Evolutionary conservation across 53 echinoderm and acorn worm species (phyloP).

Genomic region (Paracentrotus lividus): DNA sequence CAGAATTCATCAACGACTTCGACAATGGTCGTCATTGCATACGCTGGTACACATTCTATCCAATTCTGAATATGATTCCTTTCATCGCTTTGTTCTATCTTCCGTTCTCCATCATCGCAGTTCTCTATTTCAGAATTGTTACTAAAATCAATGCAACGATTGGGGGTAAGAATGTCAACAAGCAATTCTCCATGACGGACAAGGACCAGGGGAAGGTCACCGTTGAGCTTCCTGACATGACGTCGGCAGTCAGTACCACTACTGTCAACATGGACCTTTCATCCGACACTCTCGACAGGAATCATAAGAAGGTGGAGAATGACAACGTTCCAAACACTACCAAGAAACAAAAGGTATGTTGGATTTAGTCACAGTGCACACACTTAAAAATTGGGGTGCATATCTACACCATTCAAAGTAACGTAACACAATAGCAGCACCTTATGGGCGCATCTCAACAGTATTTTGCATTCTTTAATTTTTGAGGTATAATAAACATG

Average conservation of each 20-base stretch:
- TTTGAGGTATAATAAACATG: no score
- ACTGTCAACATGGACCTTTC: conserved; percentile 20
- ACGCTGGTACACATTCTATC: background rate
- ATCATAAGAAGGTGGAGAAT: background rate
- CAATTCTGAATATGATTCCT: background rate
- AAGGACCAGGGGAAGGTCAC: background rate
- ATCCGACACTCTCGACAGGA: background rate
- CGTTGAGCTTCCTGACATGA: background rate
- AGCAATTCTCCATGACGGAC: background rate
- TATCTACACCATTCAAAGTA: no score
- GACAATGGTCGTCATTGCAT: conserved; percentile 59
- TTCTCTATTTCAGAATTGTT: conserved; percentile 57
- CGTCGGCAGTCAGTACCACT: conserved; percentile 23
- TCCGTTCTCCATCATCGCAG: conserved; percentile 21
- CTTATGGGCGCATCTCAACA: no score
- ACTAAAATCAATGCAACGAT: conserved; percentile 33
- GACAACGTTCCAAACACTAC: background rate
- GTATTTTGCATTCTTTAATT: no score
- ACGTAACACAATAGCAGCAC: no score
- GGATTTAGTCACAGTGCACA: no score
- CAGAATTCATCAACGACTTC: conserved; percentile 53
- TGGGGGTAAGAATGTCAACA: conserved; percentile 43
- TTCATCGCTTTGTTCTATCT: background rate
- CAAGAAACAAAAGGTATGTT: background rate
- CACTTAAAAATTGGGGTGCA: no score